Evolutionary conservation across 2,888 invertebrate species (phyloP).

Genomic region (Ypsolopha scabrella): DNA sequence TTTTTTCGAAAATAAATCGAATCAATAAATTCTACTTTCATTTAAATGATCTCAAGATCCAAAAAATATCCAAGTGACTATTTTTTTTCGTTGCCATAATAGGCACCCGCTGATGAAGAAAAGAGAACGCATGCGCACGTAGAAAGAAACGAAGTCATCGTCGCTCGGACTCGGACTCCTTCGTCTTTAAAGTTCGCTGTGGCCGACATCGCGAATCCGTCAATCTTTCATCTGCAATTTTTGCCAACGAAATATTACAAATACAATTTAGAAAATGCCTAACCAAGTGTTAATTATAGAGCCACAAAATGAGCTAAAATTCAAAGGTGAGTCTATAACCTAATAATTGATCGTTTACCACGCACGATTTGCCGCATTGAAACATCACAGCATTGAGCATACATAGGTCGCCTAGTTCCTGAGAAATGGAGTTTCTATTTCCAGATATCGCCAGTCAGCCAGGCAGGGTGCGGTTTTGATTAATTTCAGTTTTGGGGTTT

Average conservation of each 20-base stretch:
- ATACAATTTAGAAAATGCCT: constrained; percentile 69
- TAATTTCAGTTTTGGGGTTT: constrained; percentile 23
- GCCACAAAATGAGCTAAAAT: constrained; percentile 89
- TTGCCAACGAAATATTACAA: constrained; percentile 56
- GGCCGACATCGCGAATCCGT: constrained; percentile 49
- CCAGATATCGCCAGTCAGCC: constrained; percentile 64
- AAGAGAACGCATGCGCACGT: no score
- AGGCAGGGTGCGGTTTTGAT: constrained; percentile 60
- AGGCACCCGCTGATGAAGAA: no score
- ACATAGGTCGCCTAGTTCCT: constrained; percentile 54
- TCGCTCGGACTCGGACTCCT: not conserved
- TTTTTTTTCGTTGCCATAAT: no score
- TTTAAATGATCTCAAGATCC: no score
- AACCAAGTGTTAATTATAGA: constrained; percentile 89
- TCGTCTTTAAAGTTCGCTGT: constrained; percentile 33
- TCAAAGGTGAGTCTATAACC: constrained; percentile 79
- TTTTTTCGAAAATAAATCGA: no score
- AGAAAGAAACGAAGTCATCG: not conserved
- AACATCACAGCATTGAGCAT: constrained; percentile 30
- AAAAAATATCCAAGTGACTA: no score
- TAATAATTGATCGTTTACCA: constrained; percentile 1
- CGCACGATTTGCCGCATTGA: constrained; percentile 36
- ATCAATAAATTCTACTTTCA: no score
- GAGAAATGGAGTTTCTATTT: constrained; percentile 70
- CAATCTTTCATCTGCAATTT: constrained; percentile 29